Base-by-base conservation (phyloP, 2,797 vertebrate species). In the Peromyscus nudipes region DNA sequence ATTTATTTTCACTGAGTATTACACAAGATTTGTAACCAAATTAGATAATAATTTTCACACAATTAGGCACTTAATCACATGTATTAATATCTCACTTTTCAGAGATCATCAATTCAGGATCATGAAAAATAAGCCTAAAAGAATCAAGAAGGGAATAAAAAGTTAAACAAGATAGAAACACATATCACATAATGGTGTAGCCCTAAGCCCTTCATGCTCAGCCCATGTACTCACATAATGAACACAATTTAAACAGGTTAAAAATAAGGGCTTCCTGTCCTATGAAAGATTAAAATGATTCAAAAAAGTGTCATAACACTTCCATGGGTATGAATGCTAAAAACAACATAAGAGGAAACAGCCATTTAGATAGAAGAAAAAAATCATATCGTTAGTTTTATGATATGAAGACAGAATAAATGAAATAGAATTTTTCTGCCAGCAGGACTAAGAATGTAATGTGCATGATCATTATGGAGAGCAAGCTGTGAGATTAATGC, bases 1-100 rank as follows among this genome's bases (percentile, higher is more conserved):
- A 98, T 94, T 95, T 96, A 97, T 98, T 97, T 98, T 97, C 97
- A 0, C 55, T 91, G 91, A 86, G 97, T 97, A 96, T 52, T 71
- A 96, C 85, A 89, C 29, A 95, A 94, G n/a, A 86, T 46, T 97
- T 73, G 87, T 91, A 98, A 67, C 77, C 81, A 94, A 97, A 96
- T 19, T 49, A 82, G 69, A 95, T 97, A 96, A 97, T 85, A n/a
- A 89, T 75, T 49, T 82, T 92, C 83, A 94, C 19, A 65, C 11
- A 88, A 89, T 84, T 91, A 93, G 80, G 80, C 27, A 52, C 60
- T 90, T 81, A 94, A 95, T 87, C 89, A 40, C 40, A 93, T 67
- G 34, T 69, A 91, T 65, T 96, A 76, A 82, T 25, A 73, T 37
- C 52, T 93, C 27, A 76, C 29, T 79, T 80, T 92, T 29, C 55